Evolutionary conservation across 2,113 vertebrate genomes (phyloP), one percentile per base, ranked within the genome.

Genomic region (Indicator maculatus): DNA sequence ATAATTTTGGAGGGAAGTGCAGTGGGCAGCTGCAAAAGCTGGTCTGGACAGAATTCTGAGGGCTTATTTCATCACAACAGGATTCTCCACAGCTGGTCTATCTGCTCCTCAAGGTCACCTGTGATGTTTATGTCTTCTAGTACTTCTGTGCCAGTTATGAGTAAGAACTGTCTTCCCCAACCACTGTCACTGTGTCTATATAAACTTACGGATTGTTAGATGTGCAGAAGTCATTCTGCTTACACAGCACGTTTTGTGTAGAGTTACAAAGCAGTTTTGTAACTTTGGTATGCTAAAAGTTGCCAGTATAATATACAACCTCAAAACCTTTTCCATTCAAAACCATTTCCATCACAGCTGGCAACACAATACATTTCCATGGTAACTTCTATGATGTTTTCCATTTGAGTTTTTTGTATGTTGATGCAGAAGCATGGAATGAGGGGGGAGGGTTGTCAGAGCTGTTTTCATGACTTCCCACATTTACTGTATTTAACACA

Each of bases 1-100:
- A 41, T 90, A 19, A 66, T 69, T 94, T 89, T 70, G 39, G 66
- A 79, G 67, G n/a, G 75, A 89, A 50, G 30, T 58, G 45, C 44
- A 89, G 44, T 66, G 69, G 58, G 39, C 33, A 65, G 36, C 74
- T 85, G 39, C 23, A 50, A 75, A 60, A 15, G 38, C 33, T 61
- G 41, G 27, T 11, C 45, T 73, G 67, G 41, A 59, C 39, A 87
- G 66, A 82, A 76, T 80, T 44, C 60, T 27, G 4, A 87, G 33
- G 38, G 10, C 33, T 89, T 65, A n/a, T 61, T 90, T 89, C 19
- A 58, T 82, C 44, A n/a, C 27, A 85, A 53, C 8, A 23, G 50
- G 52, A 30, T 91, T 93, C 50, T 88, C 24, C 33, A 47, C 47
- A 81, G 45, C 30, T 67, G 30, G 26, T 41, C 36, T 78, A 0